Conservation (phyloP, 2,797 vertebrate genomes). For the Xiphophorus birchmanni region DNA sequence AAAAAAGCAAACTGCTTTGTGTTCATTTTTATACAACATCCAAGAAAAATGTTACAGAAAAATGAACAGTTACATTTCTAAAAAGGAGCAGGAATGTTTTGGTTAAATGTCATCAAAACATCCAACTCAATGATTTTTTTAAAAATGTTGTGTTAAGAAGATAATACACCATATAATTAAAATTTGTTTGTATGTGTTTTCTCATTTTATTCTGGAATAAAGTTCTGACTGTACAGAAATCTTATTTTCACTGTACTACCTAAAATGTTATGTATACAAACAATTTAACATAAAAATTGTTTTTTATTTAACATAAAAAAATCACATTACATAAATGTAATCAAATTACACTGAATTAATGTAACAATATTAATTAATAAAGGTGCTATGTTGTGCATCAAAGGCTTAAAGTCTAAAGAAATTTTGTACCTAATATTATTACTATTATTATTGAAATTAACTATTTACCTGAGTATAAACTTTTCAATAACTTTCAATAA, state of each 20-base stretch:
- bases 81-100: background rate
- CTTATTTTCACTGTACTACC: background rate
- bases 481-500: background rate
- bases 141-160: background rate
- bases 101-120: background rate
- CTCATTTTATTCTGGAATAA: background rate
- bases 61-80: background rate
- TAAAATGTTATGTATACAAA: background rate
- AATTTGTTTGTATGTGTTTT: background rate
- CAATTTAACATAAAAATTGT: background rate
- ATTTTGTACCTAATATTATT: background rate
- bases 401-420: background rate
- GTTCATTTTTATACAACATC: background rate
- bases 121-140: background rate
- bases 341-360: background rate
- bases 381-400: background rate
- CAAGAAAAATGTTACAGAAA: background rate
- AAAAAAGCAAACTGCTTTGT: conserved; percentile 36
- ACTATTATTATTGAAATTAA: background rate
- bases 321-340: background rate
- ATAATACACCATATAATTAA: background rate
- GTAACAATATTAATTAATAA: background rate
- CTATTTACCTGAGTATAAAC: background rate
- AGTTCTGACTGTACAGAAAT: background rate
- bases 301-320: background rate